These are phyloP conservation scores for Athalia circularis DNA, from an alignment of 2,888 invertebrate species.

Conservation along the genomic window DNA sequence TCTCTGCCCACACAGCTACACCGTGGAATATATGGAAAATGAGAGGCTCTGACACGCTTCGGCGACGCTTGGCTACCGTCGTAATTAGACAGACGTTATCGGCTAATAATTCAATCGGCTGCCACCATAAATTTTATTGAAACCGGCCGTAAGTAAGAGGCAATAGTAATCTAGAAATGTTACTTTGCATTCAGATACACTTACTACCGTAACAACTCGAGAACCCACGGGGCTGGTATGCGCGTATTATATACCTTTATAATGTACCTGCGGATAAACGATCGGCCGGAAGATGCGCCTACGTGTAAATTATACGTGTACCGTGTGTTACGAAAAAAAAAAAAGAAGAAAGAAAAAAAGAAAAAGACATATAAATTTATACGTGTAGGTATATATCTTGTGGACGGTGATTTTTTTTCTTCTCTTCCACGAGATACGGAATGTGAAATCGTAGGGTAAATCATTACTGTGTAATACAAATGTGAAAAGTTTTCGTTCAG, in stretches of 20 bases:
- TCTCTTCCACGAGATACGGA: neutral
- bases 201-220: neutral
- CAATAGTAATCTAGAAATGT: conserved; percentile 38
- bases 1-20: conserved; percentile 34
- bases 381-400: too few relatives aligned
- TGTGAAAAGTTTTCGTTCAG: neutral
- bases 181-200: conserved; percentile 24
- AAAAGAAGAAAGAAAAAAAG: neutral
- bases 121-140: conserved; percentile 35
- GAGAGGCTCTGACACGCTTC: conserved; percentile 38
- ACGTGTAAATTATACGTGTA: neutral
- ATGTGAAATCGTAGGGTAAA: too few relatives aligned
- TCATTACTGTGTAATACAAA: too few relatives aligned
- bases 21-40: conserved; percentile 8
- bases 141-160: conserved; percentile 6
- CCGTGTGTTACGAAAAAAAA: neutral
- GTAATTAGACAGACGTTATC: conserved; percentile 44
- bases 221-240: neutral
- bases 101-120: conserved; percentile 42
- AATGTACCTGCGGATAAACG: too few relatives aligned
- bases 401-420: neutral
- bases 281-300: too few relatives aligned
- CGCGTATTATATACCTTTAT: too few relatives aligned
- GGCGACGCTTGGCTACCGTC: conserved; percentile 36
- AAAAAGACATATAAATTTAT: neutral